A percentile compares a stretch with the other conserved stretches of the same genome.
These are phyloP conservation scores for Trachymyrmex cornetzi DNA, from an alignment of 1,140 invertebrate species.

Conservation along the genomic window DNA sequence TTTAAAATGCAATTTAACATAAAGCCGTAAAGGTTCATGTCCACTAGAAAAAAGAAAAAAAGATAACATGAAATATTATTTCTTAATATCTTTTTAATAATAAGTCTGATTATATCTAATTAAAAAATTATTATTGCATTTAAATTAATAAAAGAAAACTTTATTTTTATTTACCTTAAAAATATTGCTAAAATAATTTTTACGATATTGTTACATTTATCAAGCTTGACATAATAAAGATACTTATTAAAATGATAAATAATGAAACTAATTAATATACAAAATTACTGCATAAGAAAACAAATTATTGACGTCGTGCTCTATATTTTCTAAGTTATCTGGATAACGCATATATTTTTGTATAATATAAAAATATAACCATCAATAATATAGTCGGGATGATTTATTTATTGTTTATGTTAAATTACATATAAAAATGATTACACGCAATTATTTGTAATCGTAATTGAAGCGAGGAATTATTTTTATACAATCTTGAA, in stretches of 20 bases:
- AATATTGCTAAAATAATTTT: background rate
- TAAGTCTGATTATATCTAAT: background rate
- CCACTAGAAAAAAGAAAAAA: background rate
- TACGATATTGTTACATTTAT: background rate
- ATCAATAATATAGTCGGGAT: background rate
- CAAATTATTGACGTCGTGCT: background rate
- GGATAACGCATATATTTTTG: background rate
- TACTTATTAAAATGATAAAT: background rate
- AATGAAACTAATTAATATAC: background rate
- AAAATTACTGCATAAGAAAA: background rate
- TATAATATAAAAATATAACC: constrained; percentile 4
- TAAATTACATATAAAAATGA: constrained; percentile 37
- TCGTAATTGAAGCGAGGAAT: background rate
- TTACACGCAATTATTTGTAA: background rate
- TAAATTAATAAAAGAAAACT: background rate
- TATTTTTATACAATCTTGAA: background rate
- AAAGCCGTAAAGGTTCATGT: background rate
- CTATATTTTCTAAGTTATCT: constrained; percentile 23
- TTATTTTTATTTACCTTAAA: background rate
- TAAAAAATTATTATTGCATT: background rate
- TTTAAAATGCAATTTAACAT: background rate
- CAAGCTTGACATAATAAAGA: background rate
- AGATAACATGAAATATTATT: background rate
- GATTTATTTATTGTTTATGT: constrained; percentile 29
- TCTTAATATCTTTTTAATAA: background rate